Evolutionary conservation across 2,888 invertebrate genomes (phyloP), one percentile per base, ranked within the genome.

Genomic region (Epirrita christyi): DNA sequence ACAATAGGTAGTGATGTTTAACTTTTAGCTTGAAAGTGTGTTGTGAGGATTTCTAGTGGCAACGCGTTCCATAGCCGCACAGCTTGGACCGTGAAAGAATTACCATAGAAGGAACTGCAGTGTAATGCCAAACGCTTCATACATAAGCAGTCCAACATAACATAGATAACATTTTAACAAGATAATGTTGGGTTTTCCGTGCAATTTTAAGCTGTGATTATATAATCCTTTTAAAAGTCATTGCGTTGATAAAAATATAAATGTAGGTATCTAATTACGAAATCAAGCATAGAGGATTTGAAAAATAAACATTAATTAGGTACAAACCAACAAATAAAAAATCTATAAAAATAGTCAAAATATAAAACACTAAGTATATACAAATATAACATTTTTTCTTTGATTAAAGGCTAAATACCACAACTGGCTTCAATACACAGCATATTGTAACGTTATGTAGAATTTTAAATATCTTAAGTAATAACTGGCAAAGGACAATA

Each of bases 351-450:
- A 73, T 73, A 67, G 67, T 72, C 66, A 75, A 75, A 75, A 70
- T 68, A 63, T 65, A 72, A 69, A 72, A 72, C 54, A 55, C 62
- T 66, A 73, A 80, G 75, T 79, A 21, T n/a, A n/a, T n/a, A 78
- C 74, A 74, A 68, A 72, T 78, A 77, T 71, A 76, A 74, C 68
- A 69, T 61, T 62, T 51, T 38, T 38, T 59, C 15, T 45, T 53
- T 51, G 29, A 51, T 78, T 82, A 84, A 73, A 75, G 78, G 79
- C 81, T 82, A 81, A 81, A 83, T 86, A 87, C 86, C 87, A 87
- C 87, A 85, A 83, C 68, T 70, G 66, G 52, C 66, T 59, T 55
- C 11, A 27, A 40, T 48, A 44, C 32, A 55, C 44, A 43, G 43
- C 37, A 21, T 42, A 55, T 49, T 43, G 48, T 49, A n/a, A 49